Base-by-base conservation (phyloP, 2,888 invertebrate species). In the Drosophila aldrichi region DNA sequence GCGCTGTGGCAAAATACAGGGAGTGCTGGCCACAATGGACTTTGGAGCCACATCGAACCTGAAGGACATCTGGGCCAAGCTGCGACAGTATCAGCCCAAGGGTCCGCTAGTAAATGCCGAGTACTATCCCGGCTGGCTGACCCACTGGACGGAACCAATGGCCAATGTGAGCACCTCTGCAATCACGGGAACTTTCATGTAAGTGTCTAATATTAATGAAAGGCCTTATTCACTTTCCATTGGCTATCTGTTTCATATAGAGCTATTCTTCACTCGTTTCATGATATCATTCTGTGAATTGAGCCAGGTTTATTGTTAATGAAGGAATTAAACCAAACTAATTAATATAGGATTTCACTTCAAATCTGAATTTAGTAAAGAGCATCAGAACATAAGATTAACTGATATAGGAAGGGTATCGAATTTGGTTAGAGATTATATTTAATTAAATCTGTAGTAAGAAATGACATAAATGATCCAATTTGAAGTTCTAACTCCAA, bases 81-180 rank as follows among this genome's bases (percentile, higher is more conserved):
- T 95, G 70, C 93, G 95, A 18, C 82, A 81, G 16, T 94, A 92
- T 79, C 94, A 95, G 90, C 94, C 94, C 0, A 92, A 94, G 67
- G 98, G 98, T 0, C 98, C 98, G 0, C 91, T 97, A 55, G 97
- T 98, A 66, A 98, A 98, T 93, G 96, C 97, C 0, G 98, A 98
- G 92, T 98, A 94, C 92, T 98, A 98, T 93, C 95, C 97, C 0
- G 98, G 98, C 3, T 98, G 98, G 98, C 92, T 98, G 61, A 96
- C 97, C 0, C 96, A 97, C 91, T 98, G 98, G 98, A 95, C 96
- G 46, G 95, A 92, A 51, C 82, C 88, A 12, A 89, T 92, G 80
- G 94, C 95, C 52, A 93, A 93, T 36, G 94, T 94, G 0, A 81
- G 89, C 22, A 94, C 95, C 0, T 86, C 91, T 0, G 70, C 72